These are phyloP conservation scores for Hydrochoerus hydrochaeris DNA, from an alignment of 2,113 vertebrate species.

Conservation along the genomic window DNA sequence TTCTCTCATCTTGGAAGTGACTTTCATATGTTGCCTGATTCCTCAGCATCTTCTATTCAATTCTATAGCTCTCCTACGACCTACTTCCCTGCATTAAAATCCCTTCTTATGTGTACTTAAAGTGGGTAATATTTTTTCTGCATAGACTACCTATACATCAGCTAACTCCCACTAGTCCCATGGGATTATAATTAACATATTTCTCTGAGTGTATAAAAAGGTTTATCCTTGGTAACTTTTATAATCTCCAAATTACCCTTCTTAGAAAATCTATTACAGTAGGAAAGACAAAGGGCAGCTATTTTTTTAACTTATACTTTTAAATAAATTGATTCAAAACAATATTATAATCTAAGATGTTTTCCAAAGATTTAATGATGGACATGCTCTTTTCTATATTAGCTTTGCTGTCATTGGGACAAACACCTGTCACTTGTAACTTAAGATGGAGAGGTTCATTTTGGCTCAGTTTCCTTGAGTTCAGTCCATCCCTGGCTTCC, in stretches of 20 bases:
- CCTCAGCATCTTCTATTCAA: background rate
- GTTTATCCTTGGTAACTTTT: slow-evolving; percentile 45
- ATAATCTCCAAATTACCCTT: background rate
- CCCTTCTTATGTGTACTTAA: background rate
- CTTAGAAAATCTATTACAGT: background rate
- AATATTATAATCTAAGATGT: background rate
- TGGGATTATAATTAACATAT: background rate
- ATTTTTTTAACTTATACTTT: background rate
- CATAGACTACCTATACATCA: background rate
- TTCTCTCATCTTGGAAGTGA: background rate
- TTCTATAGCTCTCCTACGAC: background rate
- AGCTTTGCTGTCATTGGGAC: background rate
- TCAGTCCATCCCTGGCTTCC: background rate
- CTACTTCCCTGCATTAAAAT: background rate
- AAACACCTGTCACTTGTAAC: background rate
- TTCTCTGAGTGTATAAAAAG: background rate
- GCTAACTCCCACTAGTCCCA: background rate
- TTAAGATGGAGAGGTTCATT: background rate
- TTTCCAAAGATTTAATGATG: slow-evolving; percentile 42
- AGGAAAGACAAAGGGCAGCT: background rate
- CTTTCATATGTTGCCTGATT: background rate
- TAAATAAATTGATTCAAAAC: slow-evolving; percentile 36
- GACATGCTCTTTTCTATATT: background rate
- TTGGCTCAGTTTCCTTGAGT: background rate
- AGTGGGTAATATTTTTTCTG: slow-evolving; percentile 39